Percentiles rank a stretch among this genome's conserved stretches.
Evolutionary conservation across 2,888 invertebrate genomes (phyloP).

Genomic region (Cylindroiulus punctatus): DNA sequence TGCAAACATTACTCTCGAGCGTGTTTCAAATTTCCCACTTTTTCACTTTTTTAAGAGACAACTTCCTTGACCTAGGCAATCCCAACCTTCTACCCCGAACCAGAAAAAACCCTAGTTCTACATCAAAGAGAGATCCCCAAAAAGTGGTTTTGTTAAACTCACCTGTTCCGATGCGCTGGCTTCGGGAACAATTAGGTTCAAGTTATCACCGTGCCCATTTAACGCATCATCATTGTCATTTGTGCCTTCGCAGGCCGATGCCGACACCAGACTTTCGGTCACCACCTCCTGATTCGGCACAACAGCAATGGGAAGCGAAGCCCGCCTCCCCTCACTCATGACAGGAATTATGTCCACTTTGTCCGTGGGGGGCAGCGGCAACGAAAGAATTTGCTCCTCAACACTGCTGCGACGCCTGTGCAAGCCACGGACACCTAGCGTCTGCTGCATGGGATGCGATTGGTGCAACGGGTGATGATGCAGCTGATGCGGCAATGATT

Average conservation of each 20-base stretch:
- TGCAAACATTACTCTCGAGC: too few species aligned
- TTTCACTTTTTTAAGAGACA: too few species aligned
- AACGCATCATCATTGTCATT: neutral
- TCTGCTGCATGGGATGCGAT: constrained; percentile 25
- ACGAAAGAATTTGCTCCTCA: constrained; percentile 46
- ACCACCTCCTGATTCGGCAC: constrained; percentile 32
- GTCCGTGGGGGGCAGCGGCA: constrained; percentile 2
- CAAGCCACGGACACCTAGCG: neutral
- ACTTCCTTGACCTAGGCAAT: too few species aligned
- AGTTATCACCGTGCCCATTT: neutral
- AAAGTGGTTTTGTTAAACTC: neutral
- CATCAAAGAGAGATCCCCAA: too few species aligned
- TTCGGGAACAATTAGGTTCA: neutral
- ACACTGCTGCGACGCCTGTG: constrained; percentile 42
- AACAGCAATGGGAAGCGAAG: constrained; percentile 34
- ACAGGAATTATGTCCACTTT: constrained; percentile 26
- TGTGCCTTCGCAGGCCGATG: neutral
- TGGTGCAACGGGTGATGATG: constrained; percentile 47
- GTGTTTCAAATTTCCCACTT: too few species aligned
- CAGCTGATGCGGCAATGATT: constrained; percentile 46
- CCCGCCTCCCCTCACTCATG: neutral
- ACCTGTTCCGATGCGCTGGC: neutral
- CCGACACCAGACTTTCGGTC: neutral
- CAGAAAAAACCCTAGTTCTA: too few species aligned
- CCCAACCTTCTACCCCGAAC: too few species aligned